Conservation (phyloP, 1,140 invertebrate genomes). For the Diabrotica undecimpunctata region DNA sequence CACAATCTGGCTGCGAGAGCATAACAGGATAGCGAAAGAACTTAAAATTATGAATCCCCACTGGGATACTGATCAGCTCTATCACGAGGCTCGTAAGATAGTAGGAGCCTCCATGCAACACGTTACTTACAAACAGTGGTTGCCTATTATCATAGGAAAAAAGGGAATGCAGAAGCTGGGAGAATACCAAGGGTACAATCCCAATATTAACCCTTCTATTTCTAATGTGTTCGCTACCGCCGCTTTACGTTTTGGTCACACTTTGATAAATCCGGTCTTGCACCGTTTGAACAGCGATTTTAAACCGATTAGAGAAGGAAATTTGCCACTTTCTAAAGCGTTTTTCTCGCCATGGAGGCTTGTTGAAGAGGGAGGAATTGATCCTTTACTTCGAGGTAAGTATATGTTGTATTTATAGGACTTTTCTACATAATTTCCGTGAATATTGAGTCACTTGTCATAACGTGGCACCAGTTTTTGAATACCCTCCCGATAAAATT, state of each 20-base stretch:
- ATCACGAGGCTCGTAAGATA: constrained; percentile 89
- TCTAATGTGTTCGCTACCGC: constrained; percentile 97
- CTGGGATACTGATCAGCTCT: constrained; percentile 92
- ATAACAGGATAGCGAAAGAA: constrained; percentile 84
- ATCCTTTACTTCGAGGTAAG: constrained; percentile 84
- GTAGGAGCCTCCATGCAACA: constrained; percentile 94
- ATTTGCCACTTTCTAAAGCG: constrained; percentile 84
- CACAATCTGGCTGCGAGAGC: constrained; percentile 94
- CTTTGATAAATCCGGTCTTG: constrained; percentile 90
- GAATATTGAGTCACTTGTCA: too few relatives aligned
- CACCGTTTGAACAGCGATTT: constrained; percentile 81
- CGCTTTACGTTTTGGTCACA: constrained; percentile 93
- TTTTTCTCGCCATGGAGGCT: constrained; percentile 96
- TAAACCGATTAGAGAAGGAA: constrained; percentile 77
- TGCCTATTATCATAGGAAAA: constrained; percentile 79
- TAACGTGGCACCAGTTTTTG: too few relatives aligned
- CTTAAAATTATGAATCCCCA: constrained; percentile 81
- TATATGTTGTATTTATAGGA: background rate
- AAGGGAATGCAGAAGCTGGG: constrained; percentile 73
- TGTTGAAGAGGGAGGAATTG: constrained; percentile 94
- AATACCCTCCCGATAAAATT: too few relatives aligned
- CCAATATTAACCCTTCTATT: constrained; percentile 78
- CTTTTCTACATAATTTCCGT: too few relatives aligned
- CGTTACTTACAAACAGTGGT: constrained; percentile 92
- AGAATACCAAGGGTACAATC: constrained; percentile 76